Evolutionary conservation across 2,888 invertebrate genomes (phyloP), one percentile per base, ranked within the genome.

Genomic region (Lacanobia wlatinum): DNA sequence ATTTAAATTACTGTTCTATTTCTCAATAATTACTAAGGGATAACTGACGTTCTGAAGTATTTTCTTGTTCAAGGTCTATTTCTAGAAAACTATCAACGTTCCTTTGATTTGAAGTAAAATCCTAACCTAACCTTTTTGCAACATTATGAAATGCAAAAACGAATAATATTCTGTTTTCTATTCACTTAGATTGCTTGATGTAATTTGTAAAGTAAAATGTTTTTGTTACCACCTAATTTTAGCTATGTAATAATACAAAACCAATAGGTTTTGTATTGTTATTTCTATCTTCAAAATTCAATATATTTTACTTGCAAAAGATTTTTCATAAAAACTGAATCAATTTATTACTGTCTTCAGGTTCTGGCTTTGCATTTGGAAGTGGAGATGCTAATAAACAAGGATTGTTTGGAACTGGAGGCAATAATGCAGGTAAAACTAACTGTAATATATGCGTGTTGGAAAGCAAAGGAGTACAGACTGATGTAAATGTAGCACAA

Each of bases 301-400:
- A n/a, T 5, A 21, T 40, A 40, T 14, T 59, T 14, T 21, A 16
- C 14, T 28, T 16, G 53, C 16, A 2, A 21, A 52, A 23, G n/a
- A 16, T 23, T 48, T 56, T 58, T n/a, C 4, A 2, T n/a, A 16
- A 8, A 38, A 23, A 46, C 34, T 38, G 5, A 52, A 67, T 14
- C 18, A 77, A 28, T 23, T 40, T 50, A 2, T 28, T 9, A 16
- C 34, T 50, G 7, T 12, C 56, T 73, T n/a, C 55, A 76, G 75
- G 75, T 90, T 48, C 87, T 94, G 95, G 94, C 0, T 92, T 93
- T 80, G 53, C 93, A 40, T 93, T 94, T 84, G 95, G 94, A 0
- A 89, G 94, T 75, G 96, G 96, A n/a, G 96, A 96, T 87, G 86
- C 93, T 12, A 84, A 89, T 46, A 96, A 96, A 87, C 80, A 93